Evolutionary conservation across 1,140 invertebrate genomes (phyloP).

Genomic region (Drosophila yakuba): DNA sequence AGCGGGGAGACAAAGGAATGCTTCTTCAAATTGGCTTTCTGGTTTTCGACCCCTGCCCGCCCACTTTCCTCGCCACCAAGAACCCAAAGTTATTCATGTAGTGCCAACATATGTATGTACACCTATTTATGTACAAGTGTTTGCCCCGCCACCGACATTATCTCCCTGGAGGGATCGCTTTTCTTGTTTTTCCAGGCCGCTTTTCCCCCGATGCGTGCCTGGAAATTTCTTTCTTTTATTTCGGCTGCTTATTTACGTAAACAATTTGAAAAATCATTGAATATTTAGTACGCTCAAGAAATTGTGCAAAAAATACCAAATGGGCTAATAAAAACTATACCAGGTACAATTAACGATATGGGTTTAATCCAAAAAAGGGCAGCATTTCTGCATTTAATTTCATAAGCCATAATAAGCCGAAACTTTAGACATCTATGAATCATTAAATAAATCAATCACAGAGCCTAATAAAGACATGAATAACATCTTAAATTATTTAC

Average conservation of each 20-base stretch:
- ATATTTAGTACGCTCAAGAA: conserved; percentile 47
- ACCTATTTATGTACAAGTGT: conserved; percentile 18
- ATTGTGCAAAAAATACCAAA: conserved; percentile 12
- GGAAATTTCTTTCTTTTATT: conserved; percentile 51
- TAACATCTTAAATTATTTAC: conserved; percentile 48
- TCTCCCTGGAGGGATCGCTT: conserved; percentile 11
- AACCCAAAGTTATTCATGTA: conserved; percentile 59
- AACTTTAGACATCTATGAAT: conserved; percentile 7
- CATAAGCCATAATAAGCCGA: not conserved
- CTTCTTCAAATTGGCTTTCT: conserved; percentile 39
- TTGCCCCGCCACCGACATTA: conserved; percentile 4
- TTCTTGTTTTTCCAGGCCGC: conserved; percentile 8
- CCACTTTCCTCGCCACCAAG: not conserved
- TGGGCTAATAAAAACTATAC: not conserved
- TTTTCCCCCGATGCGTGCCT: conserved; percentile 24
- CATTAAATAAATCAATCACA: conserved; percentile 49
- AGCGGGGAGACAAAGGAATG: conserved; percentile 25
- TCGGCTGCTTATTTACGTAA: conserved; percentile 69
- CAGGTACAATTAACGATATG: not conserved
- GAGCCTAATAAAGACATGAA: conserved; percentile 40
- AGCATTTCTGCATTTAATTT: not conserved
- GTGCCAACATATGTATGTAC: conserved; percentile 32
- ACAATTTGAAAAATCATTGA: conserved; percentile 62
- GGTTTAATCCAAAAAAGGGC: not conserved
- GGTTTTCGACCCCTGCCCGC: conserved; percentile 8